Percentiles rank a stretch among this genome's conserved stretches.
Evolutionary conservation across 2,797 vertebrate genomes (phyloP).

Genomic region (Malurus leucopterus): DNA sequence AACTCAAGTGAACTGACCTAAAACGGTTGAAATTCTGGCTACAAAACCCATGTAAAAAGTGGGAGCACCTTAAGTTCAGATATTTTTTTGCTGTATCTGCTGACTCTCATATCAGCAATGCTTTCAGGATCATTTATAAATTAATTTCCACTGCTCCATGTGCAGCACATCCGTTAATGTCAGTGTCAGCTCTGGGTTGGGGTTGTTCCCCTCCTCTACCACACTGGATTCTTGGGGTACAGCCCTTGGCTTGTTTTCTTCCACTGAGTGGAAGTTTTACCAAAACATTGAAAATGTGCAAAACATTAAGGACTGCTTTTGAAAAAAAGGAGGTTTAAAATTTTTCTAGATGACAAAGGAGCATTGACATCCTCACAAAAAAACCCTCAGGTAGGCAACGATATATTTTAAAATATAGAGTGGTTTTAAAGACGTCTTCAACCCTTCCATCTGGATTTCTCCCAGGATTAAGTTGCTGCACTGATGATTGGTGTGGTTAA

Average conservation of each 20-base stretch:
- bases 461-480: background rate
- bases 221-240: background rate
- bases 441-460: background rate
- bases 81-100: background rate
- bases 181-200: background rate
- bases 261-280: background rate
- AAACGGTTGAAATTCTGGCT: background rate
- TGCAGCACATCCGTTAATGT: rapidly evolving
- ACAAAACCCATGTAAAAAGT: rapidly evolving
- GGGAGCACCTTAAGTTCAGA: background rate
- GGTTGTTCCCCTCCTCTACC: background rate
- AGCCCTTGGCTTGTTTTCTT: background rate
- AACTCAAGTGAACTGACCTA: background rate
- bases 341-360: background rate
- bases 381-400: background rate
- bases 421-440: background rate
- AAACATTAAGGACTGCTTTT: background rate
- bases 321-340: rapidly evolving
- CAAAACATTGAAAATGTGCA: background rate
- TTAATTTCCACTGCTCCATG: background rate
- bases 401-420: background rate
- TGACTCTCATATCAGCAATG: background rate
- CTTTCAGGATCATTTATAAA: background rate
- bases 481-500: background rate
- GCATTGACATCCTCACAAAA: background rate